These are phyloP conservation scores for Eupeodes luniger DNA, from an alignment of 2,888 invertebrate genomes.

Conservation along the genomic window DNA sequence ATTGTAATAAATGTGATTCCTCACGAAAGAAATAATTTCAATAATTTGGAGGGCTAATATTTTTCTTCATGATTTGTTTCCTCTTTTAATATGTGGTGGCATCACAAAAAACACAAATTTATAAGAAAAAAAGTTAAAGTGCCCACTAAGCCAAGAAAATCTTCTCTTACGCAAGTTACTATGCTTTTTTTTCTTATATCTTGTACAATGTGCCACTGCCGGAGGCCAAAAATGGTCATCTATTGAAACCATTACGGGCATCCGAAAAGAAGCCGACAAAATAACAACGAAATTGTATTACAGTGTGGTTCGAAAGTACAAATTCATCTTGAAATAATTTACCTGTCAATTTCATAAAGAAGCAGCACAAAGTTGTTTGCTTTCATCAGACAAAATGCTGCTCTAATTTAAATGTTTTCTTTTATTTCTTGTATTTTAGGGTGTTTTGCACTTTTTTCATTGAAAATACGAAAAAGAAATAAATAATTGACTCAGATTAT, in stretches of 20 bases:
- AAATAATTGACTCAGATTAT: slow-evolving; percentile 65
- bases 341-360: slow-evolving; percentile 56
- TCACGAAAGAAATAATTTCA: slow-evolving; percentile 67
- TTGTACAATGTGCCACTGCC: slow-evolving; percentile 66
- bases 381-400: slow-evolving; percentile 53
- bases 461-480: not conserved
- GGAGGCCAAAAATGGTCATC: slow-evolving; percentile 71
- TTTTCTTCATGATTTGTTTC: slow-evolving; percentile 46
- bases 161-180: slow-evolving; percentile 67
- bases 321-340: slow-evolving; percentile 72
- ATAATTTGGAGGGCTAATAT: slow-evolving; percentile 70
- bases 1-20: slow-evolving; percentile 49
- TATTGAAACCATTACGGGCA: slow-evolving; percentile 72
- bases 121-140: slow-evolving; percentile 56
- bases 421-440: slow-evolving; percentile 17
- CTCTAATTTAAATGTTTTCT: slow-evolving; percentile 40
- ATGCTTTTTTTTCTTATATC: slow-evolving; percentile 32
- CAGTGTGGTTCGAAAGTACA: slow-evolving; percentile 65
- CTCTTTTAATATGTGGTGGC: slow-evolving; percentile 39
- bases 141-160: slow-evolving; percentile 71
- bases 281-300: slow-evolving; percentile 62
- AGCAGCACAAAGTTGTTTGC: slow-evolving; percentile 50
- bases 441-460: slow-evolving; percentile 26
- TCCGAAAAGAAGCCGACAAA: slow-evolving; percentile 68
- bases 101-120: slow-evolving; percentile 56